Percentiles rank a stretch among this genome's conserved stretches.
phyloP scores from a whole-genome alignment of 35 echinoderm and acorn worm genomes.

The Hemicentrotus pulcherrimus region DNA sequence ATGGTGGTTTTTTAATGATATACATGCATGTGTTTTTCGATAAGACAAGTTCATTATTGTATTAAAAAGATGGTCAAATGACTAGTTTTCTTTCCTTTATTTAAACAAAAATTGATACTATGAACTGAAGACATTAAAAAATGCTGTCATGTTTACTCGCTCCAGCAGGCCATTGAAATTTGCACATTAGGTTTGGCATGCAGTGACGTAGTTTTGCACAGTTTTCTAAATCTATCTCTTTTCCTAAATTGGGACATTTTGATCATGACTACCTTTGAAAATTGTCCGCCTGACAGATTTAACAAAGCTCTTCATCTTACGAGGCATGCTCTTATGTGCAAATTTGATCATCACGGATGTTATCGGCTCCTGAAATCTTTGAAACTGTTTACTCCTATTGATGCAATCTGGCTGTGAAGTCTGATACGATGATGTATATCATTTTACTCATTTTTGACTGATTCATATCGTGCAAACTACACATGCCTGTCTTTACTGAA shows the following conservation, averaged over 20 bases:
- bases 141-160: no score
- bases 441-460: neutral
- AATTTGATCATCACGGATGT: neutral
- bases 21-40: no score
- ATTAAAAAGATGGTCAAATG: no score
- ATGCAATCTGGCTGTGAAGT: neutral
- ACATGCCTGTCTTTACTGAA: neutral
- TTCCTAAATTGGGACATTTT: neutral
- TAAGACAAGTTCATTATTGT: no score
- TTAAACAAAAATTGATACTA: no score
- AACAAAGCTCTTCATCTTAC: neutral
- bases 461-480: neutral
- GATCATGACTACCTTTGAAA: neutral
- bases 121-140: no score
- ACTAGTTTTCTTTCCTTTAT: no score
- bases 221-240: neutral
- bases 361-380: neutral
- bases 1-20: no score
- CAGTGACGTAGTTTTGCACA: neutral
- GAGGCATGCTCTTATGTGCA: neutral
- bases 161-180: neutral
- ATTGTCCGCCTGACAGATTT: neutral
- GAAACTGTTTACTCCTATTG: conserved; percentile 4
- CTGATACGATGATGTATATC: neutral
- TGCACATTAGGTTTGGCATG: neutral